Base-by-base conservation (phyloP, 2,113 vertebrate species). In the Pampusana beccarii region DNA sequence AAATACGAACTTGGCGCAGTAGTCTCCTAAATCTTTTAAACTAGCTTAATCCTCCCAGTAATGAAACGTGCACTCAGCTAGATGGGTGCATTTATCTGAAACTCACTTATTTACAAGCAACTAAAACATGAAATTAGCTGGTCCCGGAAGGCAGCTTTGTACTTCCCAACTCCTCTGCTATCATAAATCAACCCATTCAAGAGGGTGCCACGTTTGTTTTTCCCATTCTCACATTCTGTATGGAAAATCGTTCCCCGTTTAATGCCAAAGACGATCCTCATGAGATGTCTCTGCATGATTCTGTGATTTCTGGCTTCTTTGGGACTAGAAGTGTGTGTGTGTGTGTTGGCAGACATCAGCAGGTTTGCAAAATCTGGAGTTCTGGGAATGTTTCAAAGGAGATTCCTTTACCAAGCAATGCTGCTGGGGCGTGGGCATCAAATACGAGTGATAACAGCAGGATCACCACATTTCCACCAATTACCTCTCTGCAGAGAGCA, bases 101-200 rank as follows among this genome's bases (percentile, higher is more conserved):
- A 95, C 92, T 89, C 81, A 77, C 92, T 97, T 97, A 97, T 95
- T 97, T 97, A 97, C 90, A 65, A 88, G 90, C 86, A 97, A 88
- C 64, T 92, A 96, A 97, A 97, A 97, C 79, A 94, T 93, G 85
- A 97, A 97, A 97, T 97, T 95, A 97, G 62, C 77, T 91, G 69
- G 40, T 96, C 90, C 72, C 73, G 0, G 73, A 94, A 96, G 96
- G 86, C 81, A 94, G 79, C 42, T 97, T 90, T 90, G 88, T 88
- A 50, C 83, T 97, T 92, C 80, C 90, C 86, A 92, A 64, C 60
- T 83, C 89, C 53, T 92, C 73, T 86, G 57, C 66, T 91, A 65
- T 79, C 95, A 95, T 97, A 98, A 98, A 97, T 97, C 93, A 97
- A 72, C 17, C 81, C 56, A 46, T 95, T 95, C 90, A 95, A 95